Conservation (phyloP, 37 sponge, comb jelly and placozoan genomes). For the Chondrilla cf. caribensis region DNA sequence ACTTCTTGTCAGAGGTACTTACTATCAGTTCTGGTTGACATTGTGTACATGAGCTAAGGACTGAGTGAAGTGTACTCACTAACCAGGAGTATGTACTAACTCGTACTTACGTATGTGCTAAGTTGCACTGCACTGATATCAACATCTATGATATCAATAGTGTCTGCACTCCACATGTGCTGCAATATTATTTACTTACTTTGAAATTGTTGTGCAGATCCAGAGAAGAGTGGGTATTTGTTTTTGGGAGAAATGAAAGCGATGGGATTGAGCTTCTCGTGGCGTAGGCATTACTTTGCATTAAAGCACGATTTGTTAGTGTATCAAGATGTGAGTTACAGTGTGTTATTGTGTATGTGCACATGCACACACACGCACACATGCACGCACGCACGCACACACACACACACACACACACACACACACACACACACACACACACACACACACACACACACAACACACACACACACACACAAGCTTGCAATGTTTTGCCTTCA, state of each 20-base stretch:
- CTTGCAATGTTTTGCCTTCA: too few species aligned
- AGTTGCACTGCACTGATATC: neutral
- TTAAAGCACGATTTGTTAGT: constrained; percentile 55
- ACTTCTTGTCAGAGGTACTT: too few species aligned
- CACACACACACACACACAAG: neutral
- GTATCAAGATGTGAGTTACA: constrained; percentile 48
- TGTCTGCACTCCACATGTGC: too few species aligned
- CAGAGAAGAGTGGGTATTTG: constrained; percentile 52
- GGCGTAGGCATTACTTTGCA: constrained; percentile 59
- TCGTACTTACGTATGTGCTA: too few species aligned
- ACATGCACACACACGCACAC: neutral
- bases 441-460: neutral
- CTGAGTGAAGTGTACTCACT: too few species aligned
- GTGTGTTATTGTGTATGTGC: neutral
- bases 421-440: constrained; percentile 8
- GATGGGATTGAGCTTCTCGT: constrained; percentile 48
- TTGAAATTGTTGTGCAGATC: neutral
- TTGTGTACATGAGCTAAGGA: too few species aligned
- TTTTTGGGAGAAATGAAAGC: constrained; percentile 57
- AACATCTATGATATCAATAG: neutral
- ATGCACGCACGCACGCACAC: neutral
- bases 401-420: neutral
- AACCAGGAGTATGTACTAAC: too few species aligned
- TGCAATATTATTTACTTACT: too few species aligned
- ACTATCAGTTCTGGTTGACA: too few species aligned